These are phyloP conservation scores for Tachystola acroxantha DNA, from an alignment of 2,888 invertebrate genomes.

Conservation along the genomic window DNA sequence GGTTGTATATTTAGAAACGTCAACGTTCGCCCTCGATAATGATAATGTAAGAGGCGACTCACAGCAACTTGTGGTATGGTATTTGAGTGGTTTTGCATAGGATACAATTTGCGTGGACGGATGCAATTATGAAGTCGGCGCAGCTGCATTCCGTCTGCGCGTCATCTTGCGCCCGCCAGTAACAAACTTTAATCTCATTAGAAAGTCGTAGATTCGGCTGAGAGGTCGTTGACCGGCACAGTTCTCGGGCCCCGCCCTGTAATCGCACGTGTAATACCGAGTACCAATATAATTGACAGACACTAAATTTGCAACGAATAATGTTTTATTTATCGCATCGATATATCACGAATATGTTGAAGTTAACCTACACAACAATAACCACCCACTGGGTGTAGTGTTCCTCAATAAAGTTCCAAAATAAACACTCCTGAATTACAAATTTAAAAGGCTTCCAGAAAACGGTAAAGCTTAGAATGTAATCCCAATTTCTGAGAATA, in stretches of 20 bases:
- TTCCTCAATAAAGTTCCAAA: too few species aligned
- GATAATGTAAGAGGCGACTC: slow-evolving; percentile 1
- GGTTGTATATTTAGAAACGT: background rate
- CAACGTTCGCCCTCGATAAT: background rate
- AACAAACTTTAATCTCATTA: slow-evolving; percentile 60
- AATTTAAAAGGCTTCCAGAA: too few species aligned
- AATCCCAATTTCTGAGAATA: too few species aligned
- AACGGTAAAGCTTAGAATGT: too few species aligned
- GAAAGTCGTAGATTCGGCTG: slow-evolving; percentile 67
- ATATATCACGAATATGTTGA: background rate
- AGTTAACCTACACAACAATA: background rate
- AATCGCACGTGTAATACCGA: slow-evolving; percentile 31
- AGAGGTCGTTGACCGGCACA: slow-evolving; percentile 57
- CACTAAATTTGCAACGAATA: background rate
- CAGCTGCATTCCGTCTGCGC: slow-evolving; percentile 36
- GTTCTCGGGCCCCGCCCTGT: slow-evolving; percentile 51
- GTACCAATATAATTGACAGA: slow-evolving; percentile 32
- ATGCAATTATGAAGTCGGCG: slow-evolving; percentile 35
- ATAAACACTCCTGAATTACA: too few species aligned
- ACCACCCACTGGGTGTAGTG: too few species aligned
- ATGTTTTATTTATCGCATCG: background rate
- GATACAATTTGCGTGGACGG: slow-evolving; percentile 37
- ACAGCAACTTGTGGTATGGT: slow-evolving; percentile 10
- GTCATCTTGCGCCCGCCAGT: slow-evolving; percentile 42
- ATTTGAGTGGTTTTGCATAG: slow-evolving; percentile 31